Percentiles rank a stretch among this genome's conserved stretches.
Evolutionary conservation across 2,113 vertebrate species (phyloP).

Genomic region (Halichoeres trimaculatus): DNA sequence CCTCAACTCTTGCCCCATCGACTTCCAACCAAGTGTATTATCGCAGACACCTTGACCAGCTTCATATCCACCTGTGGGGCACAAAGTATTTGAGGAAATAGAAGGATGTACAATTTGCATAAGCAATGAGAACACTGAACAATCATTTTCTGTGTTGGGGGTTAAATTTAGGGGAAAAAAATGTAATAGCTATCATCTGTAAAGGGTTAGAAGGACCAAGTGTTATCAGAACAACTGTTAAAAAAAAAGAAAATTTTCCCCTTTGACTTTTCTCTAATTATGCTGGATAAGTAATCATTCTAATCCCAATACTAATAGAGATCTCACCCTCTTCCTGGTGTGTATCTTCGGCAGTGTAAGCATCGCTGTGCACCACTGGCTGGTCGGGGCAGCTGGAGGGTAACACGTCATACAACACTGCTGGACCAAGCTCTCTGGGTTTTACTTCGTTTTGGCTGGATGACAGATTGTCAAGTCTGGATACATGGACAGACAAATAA

Average conservation of each 20-base stretch:
- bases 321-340: conserved; percentile 81
- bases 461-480: conserved; percentile 95
- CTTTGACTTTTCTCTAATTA: too few relatives aligned
- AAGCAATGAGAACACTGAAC: too few relatives aligned
- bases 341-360: conserved; percentile 84
- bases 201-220: too few relatives aligned
- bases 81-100: neutral
- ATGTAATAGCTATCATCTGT: too few relatives aligned
- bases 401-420: conserved; percentile 89
- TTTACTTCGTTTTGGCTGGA: conserved; percentile 94
- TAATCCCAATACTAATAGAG: neutral
- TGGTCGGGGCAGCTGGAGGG: conserved; percentile 89
- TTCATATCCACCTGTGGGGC: conserved; percentile 89
- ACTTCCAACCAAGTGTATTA: conserved; percentile 99
- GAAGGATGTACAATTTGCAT: too few relatives aligned
- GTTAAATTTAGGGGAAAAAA: too few relatives aligned
- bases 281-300: neutral
- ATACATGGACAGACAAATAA: conserved; percentile 2
- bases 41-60: conserved; percentile 95
- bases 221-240: too few relatives aligned
- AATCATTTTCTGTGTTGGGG: too few relatives aligned
- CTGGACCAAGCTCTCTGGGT: conserved; percentile 91
- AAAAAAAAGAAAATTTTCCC: too few relatives aligned
- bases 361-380: conserved; percentile 92
- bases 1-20: conserved; percentile 99